These are phyloP conservation scores for Sussaba pulchella DNA, from an alignment of 2,888 invertebrate genomes.

Conservation along the genomic window DNA sequence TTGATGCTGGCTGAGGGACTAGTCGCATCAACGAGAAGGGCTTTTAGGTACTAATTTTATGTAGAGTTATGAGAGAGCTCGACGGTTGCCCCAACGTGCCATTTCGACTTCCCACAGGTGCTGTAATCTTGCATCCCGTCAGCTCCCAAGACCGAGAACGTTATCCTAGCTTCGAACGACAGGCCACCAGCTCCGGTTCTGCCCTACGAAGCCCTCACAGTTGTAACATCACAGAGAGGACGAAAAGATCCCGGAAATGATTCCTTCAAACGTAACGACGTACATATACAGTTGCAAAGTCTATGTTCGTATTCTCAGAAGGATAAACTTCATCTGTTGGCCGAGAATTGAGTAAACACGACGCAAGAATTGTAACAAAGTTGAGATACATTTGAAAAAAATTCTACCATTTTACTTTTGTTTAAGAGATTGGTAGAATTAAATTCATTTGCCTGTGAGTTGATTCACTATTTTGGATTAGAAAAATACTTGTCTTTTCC, in stretches of 20 bases:
- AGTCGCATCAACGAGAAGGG: slow-evolving; percentile 71
- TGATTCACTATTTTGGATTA: too few species aligned
- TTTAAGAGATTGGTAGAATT: too few species aligned
- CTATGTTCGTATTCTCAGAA: background rate
- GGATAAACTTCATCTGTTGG: background rate
- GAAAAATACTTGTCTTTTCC: too few species aligned
- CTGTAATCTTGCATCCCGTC: slow-evolving; percentile 75
- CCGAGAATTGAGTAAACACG: too few species aligned
- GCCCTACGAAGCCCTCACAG: slow-evolving; percentile 30
- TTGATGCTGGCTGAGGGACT: slow-evolving; percentile 50
- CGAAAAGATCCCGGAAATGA: slow-evolving; percentile 60
- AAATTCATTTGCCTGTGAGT: too few species aligned
- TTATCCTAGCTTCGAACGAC: slow-evolving; percentile 34
- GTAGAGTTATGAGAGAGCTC: slow-evolving; percentile 80
- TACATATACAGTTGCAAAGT: slow-evolving; percentile 6
- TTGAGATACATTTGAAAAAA: too few species aligned
- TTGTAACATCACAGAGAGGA: slow-evolving; percentile 43
- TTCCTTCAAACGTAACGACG: slow-evolving; percentile 45
- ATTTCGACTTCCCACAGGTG: slow-evolving; percentile 79
- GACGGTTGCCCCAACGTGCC: slow-evolving; percentile 75
- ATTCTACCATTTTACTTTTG: too few species aligned
- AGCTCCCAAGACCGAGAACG: slow-evolving; percentile 50
- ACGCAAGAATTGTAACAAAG: too few species aligned
- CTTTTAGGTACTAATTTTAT: slow-evolving; percentile 84
- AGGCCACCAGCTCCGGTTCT: slow-evolving; percentile 29